Evolutionary conservation across 2,888 invertebrate genomes (phyloP).

Genomic region (Lottia scabra): DNA sequence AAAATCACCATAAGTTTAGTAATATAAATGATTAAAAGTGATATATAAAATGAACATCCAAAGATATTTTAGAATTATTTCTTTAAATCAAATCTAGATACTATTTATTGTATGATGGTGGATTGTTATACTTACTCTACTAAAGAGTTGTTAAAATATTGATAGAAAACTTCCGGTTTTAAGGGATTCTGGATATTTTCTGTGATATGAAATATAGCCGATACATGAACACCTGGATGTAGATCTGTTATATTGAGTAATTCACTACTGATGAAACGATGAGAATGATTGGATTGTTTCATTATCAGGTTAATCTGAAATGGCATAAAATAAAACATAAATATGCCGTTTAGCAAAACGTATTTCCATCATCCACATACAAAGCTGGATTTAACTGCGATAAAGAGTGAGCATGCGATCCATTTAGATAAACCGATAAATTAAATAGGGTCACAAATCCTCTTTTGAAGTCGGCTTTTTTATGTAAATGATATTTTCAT

Average conservation of each 20-base stretch:
- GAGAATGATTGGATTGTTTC: conserved; percentile 2
- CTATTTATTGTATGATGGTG: background rate
- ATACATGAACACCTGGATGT: conserved; percentile 15
- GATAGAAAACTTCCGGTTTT: conserved; percentile 9
- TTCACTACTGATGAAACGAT: conserved; percentile 3
- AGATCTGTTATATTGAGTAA: conserved; percentile 14
- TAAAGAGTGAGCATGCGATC: too few species aligned
- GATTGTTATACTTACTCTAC: background rate
- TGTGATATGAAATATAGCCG: conserved; percentile 10
- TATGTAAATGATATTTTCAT: too few species aligned
- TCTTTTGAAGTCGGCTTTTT: too few species aligned
- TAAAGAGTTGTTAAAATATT: background rate
- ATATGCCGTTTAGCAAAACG: too few species aligned
- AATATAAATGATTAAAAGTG: too few species aligned
- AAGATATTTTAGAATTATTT: too few species aligned
- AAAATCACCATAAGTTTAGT: background rate
- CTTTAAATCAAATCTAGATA: too few species aligned
- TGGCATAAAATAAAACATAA: background rate
- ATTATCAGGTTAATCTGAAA: conserved; percentile 11
- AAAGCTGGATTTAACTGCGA: too few species aligned
- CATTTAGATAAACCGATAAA: too few species aligned
- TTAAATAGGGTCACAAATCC: too few species aligned
- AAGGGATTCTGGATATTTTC: conserved; percentile 10
- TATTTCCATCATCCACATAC: too few species aligned
- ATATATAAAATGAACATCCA: too few species aligned